Percentiles rank a stretch among this genome's conserved stretches.
phyloP scores from a whole-genome alignment of 1,140 invertebrate species.

The Centruroides sculpturatus region DNA sequence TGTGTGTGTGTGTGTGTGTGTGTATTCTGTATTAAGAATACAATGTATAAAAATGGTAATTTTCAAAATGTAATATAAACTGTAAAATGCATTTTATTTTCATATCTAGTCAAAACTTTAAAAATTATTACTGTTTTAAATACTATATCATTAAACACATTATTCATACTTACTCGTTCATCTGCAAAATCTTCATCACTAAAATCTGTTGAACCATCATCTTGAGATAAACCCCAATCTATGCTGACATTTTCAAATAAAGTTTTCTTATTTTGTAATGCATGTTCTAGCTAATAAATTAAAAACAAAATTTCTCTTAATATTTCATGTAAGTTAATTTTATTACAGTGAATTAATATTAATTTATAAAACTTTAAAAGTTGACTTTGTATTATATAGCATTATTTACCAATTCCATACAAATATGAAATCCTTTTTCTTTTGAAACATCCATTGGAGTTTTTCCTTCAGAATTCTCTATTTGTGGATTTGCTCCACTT shows the following conservation, averaged over 20 bases:
- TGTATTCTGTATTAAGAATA: too few species aligned
- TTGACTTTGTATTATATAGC: too few species aligned
- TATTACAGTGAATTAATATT: neutral
- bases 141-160: too few species aligned
- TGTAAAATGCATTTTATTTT: too few species aligned
- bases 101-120: too few species aligned
- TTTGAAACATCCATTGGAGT: conserved; percentile 77
- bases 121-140: too few species aligned
- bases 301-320: conserved; percentile 15
- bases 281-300: conserved; percentile 58
- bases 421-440: conserved; percentile 59
- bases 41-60: too few species aligned
- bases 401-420: conserved; percentile 66
- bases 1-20: too few species aligned
- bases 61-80: too few species aligned
- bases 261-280: conserved; percentile 76
- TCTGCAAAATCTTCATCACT: conserved; percentile 61
- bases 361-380: too few species aligned
- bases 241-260: conserved; percentile 93
- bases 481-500: conserved; percentile 59
- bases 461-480: conserved; percentile 68
- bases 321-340: too few species aligned
- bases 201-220: conserved; percentile 78
- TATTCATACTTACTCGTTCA: conserved; percentile 19
- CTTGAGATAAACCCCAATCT: conserved; percentile 87